Base-by-base conservation (phyloP, 2,888 invertebrate genomes). In the Napeogenes inachia region DNA sequence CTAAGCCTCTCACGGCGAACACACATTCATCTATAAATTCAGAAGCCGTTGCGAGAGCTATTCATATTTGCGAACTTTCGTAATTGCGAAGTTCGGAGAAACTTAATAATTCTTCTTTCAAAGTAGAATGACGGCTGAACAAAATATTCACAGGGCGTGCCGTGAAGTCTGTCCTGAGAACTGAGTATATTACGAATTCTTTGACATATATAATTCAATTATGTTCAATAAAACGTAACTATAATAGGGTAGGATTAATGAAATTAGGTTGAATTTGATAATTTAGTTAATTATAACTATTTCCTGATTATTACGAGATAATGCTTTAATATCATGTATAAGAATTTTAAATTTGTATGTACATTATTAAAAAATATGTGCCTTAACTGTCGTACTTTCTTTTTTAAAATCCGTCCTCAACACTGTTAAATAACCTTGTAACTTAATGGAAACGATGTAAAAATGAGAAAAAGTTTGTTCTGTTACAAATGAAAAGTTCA, bases 21-120 rank as follows among this genome's bases (percentile, higher is more conserved):
- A 87, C 81, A 89, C 76, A 89, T 85, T 87, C 87, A 85, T 87
- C 87, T 90, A 90, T 89, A 89, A 89, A 90, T 90, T 89, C 89
- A 84, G 88, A 79, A 80, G 80, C 83, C 88, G 89, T 89, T 87
- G 80, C 77, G 78, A 85, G 88, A 89, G 89, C 88, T 88, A 89
- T 90, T 89, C 86, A 50, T 50, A 50, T 50, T 50, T 50, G 50
- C 50, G 87, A 90, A 90, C 88, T 89, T 89, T 88, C 89, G 89
- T 90, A 90, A 90, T 90, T 90, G 89, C 88, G 82, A 89, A 90
- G 89, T 90, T 89, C 82, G 85, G 80, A 74, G 80, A 84, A 90
- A 90, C 87, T 90, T 90, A 89, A 89, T 90, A 90, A 90, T 90
- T 89, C 90, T 89, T 90, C 89, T 89, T 89, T 82, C 80, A 84